phyloP scores from a whole-genome alignment of 1,140 invertebrate genomes.

The Charaxes varanes region DNA sequence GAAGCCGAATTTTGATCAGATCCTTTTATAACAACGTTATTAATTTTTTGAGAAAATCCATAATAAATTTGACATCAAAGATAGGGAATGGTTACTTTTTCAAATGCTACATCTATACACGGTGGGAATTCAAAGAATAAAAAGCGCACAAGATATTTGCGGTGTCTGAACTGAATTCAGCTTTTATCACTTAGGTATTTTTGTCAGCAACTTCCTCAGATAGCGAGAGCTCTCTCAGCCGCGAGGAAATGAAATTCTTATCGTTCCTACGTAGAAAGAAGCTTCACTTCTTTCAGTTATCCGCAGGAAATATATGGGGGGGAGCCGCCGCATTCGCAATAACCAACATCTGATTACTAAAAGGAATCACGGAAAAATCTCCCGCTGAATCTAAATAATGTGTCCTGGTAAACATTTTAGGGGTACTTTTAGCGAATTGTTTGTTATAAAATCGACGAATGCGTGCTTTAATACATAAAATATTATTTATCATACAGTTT shows the following conservation, averaged over 20 bases:
- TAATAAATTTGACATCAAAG: too few species aligned
- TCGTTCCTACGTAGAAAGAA: constrained; percentile 58
- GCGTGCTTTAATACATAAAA: constrained; percentile 2
- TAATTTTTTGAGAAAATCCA: too few species aligned
- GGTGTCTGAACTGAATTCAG: constrained; percentile 52
- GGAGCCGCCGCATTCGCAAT: constrained; percentile 42
- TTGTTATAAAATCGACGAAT: neutral
- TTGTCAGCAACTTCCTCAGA: constrained; percentile 64
- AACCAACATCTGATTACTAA: constrained; percentile 61
- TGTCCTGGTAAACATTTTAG: constrained; percentile 14
- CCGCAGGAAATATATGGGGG: constrained; percentile 65
- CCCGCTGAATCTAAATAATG: constrained; percentile 29
- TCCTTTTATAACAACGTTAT: too few species aligned
- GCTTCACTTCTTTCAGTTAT: constrained; percentile 65
- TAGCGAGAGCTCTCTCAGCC: constrained; percentile 56
- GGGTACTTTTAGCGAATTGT: constrained; percentile 5
- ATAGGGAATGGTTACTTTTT: too few species aligned
- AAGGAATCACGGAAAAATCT: constrained; percentile 52
- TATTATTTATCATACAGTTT: too few species aligned
- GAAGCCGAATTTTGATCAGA: too few species aligned
- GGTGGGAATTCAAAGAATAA: neutral
- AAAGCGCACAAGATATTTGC: constrained; percentile 27
- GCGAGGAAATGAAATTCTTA: constrained; percentile 73
- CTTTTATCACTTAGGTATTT: constrained; percentile 71
- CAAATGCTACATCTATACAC: neutral